Evolutionary conservation across 2,888 invertebrate species (phyloP).

Genomic region (Amphipoea oculea): DNA sequence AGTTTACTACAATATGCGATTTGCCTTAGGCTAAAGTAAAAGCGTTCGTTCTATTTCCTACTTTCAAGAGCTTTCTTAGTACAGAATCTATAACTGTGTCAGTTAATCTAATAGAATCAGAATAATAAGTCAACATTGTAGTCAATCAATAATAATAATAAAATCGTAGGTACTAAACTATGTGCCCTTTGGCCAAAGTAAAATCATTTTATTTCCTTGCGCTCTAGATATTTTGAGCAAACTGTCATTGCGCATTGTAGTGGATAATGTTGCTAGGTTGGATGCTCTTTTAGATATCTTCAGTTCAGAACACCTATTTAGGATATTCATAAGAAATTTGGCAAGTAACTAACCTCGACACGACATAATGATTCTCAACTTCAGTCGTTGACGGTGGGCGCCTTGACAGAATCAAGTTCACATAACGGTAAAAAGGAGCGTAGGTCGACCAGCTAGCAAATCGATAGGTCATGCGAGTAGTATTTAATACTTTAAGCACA

Average conservation of each 20-base stretch:
- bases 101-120: neutral
- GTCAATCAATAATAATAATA: neutral
- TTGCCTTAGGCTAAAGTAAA: no score
- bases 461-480: no score
- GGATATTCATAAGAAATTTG: neutral
- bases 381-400: neutral
- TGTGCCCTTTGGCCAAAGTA: neutral
- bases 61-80: neutral
- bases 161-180: no score
- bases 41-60: neutral
- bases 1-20: no score
- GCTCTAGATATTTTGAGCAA: neutral
- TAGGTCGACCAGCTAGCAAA: neutral
- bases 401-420: neutral
- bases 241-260: neutral
- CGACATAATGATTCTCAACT: neutral
- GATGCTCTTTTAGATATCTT: neutral
- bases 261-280: neutral
- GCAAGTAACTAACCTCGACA: neutral
- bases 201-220: neutral
- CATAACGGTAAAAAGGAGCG: neutral
- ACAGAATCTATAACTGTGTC: neutral
- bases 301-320: neutral
- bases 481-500: no score
- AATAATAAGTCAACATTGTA: neutral